These are phyloP conservation scores for Rotaria magnacalcarata DNA, from an alignment of 2,888 invertebrate genomes.

Conservation along the genomic window DNA sequence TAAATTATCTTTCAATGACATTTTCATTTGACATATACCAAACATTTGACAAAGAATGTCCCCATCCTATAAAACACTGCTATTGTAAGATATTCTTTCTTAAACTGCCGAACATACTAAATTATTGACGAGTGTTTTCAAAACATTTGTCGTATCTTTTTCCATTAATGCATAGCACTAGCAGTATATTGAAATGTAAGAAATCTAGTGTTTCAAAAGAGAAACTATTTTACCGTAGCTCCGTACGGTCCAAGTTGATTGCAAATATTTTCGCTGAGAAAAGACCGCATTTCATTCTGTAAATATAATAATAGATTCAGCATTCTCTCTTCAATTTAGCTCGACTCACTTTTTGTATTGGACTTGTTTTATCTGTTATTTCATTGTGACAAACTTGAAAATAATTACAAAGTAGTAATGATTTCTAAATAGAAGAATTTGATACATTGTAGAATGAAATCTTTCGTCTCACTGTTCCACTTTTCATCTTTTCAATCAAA, in stretches of 20 bases:
- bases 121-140: not conserved
- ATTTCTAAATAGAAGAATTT: not conserved
- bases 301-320: not conserved
- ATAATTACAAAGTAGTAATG: not conserved
- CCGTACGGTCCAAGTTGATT: not conserved
- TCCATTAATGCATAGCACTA: slow-evolving; percentile 7
- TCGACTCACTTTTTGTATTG: not conserved
- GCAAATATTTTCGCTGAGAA: not conserved
- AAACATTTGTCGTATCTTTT: not conserved
- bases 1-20: not conserved
- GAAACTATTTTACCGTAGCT: not conserved
- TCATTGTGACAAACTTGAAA: not conserved
- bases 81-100: not conserved
- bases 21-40: not conserved
- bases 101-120: not conserved
- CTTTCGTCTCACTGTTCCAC: not conserved
- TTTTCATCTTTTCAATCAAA: not conserved
- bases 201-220: not conserved
- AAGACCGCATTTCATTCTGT: not conserved
- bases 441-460: not conserved
- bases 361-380: not conserved
- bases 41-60: slow-evolving; percentile 19
- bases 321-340: not conserved
- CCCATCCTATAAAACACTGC: not conserved
- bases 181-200: not conserved